Evolutionary conservation across 2,113 vertebrate species (phyloP), one percentile per base, ranked within the genome.

Genomic region (Nycticebus coucang): DNA sequence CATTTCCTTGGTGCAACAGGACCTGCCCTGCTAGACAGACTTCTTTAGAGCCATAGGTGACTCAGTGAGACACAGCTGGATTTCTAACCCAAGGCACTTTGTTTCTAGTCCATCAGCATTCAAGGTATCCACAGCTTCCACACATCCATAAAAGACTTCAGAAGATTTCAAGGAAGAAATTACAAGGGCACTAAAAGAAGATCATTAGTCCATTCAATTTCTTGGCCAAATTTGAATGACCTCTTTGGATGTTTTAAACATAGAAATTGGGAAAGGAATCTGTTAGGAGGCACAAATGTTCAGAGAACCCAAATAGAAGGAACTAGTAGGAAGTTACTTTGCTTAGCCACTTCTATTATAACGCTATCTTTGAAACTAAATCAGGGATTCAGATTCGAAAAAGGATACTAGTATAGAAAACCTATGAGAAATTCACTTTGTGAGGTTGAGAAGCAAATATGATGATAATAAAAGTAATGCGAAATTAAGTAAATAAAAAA

Each of bases 101-200:
- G 8, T 37, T 85, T 21, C 53, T 62, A 62, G 28, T 41, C 89
- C 13, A 33, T 89, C 22, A 75, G 30, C 24, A 69, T 45, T 83
- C 41, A 17, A 74, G 1, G 14, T 33, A 13, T 57, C 18, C 37
- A 28, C 45, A 62, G 26, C 1, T 72, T 15, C 18, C 2, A 74
- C 12, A 7, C 19, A 68, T 35, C 28, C 50, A 55, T 57, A 68
- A 60, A 83, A 59, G 37, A 45, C 26, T 37, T 75, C 15, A 69
- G 68, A 87, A 18, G 57, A 35, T 89, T 91, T 84, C 41, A 78
- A 94, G 45, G 30, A 93, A 64, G 69, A 88, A 62, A 68, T 55
- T 35, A 72, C 2, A 77, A 80, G 13, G 35, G 22, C 13, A 57
- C 35, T 62, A 74, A 21, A 68, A 21, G 19, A 91, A 92, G 74